A percentile compares a stretch with the other conserved stretches of the same genome.
Evolutionary conservation across 2,113 vertebrate species (phyloP).

Genomic region (Psophia crepitans): DNA sequence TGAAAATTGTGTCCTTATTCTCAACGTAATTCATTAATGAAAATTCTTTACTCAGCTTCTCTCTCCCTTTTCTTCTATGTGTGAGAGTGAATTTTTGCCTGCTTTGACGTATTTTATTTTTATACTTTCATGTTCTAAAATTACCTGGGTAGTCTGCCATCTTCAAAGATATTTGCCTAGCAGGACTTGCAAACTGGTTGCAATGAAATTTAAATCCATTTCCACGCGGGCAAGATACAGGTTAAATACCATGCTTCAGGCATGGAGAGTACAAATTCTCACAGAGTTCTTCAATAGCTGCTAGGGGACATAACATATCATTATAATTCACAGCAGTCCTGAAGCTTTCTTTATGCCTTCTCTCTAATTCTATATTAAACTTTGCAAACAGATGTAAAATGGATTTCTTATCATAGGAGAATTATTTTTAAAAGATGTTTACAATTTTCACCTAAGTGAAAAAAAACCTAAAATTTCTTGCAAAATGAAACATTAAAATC

Average conservation of each 20-base stretch:
- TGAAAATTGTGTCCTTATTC: neutral
- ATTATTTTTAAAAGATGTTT: neutral
- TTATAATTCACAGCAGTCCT: neutral
- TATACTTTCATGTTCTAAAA: neutral
- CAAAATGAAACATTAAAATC: neutral
- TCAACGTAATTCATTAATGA: neutral
- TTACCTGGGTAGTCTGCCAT: neutral
- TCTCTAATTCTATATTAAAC: neutral
- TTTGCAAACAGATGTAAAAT: neutral
- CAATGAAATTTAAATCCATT: neutral
- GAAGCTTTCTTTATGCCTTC: neutral
- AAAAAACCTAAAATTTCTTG: neutral
- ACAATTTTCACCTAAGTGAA: neutral
- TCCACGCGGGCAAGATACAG: neutral
- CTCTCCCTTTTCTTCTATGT: neutral
- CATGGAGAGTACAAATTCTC: neutral
- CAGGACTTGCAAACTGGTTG: neutral
- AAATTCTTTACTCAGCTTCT: neutral
- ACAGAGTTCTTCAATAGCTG: neutral
- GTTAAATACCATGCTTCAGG: neutral
- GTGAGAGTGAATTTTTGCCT: neutral
- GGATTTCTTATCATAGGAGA: neutral
- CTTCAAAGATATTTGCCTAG: neutral
- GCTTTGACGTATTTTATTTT: neutral
- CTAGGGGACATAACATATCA: neutral